Percentiles rank a stretch among this genome's conserved stretches.
Evolutionary conservation across 2,113 vertebrate genomes (phyloP).

Genomic region (Anser cygnoides): DNA sequence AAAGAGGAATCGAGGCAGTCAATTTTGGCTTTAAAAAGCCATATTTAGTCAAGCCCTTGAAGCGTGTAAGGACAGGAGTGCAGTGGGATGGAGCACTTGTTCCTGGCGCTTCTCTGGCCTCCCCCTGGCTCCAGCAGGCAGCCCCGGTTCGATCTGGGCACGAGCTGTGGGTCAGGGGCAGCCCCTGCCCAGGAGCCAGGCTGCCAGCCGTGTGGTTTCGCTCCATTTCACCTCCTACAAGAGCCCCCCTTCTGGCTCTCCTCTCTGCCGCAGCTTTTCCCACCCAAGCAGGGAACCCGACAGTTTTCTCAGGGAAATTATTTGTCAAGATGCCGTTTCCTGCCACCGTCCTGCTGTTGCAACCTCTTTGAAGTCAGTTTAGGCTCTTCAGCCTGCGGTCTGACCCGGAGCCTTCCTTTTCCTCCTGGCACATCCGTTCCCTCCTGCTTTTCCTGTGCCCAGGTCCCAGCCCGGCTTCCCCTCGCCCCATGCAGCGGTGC

Average conservation of each 20-base stretch:
- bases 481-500: accelerated
- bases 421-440: neutral
- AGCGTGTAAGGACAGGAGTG: neutral
- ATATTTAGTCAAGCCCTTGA: neutral
- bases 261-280: neutral
- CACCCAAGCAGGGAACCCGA: accelerated
- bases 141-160: neutral
- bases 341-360: neutral
- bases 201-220: neutral
- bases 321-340: neutral
- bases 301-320: accelerated
- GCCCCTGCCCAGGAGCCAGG: no score
- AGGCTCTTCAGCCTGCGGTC: neutral
- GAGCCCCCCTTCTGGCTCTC: neutral
- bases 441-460: neutral
- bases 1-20: neutral
- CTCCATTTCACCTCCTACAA: neutral
- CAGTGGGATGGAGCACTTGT: neutral
- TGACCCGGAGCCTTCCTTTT: neutral
- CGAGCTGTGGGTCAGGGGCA: neutral
- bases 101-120: neutral
- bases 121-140: neutral
- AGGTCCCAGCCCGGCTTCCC: neutral
- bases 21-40: neutral
- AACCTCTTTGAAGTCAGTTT: neutral